These are phyloP conservation scores for Samia ricini DNA, from an alignment of 1,140 invertebrate genomes.

Conservation along the genomic window DNA sequence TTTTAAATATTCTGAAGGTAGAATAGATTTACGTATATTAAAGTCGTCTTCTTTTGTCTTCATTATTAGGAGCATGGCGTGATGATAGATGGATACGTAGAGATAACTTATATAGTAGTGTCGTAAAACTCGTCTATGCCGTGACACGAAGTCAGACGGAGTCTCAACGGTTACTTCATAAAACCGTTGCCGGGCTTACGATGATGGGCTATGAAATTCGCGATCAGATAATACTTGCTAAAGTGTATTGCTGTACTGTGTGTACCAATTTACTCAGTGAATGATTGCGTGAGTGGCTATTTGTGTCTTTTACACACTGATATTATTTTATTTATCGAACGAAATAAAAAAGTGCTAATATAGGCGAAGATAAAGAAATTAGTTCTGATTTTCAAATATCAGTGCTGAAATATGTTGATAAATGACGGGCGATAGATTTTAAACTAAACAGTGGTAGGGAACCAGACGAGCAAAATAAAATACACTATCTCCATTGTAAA, in stretches of 20 bases:
- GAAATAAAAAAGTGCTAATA: too few relatives aligned
- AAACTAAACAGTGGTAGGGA: too few relatives aligned
- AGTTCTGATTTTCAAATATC: too few relatives aligned
- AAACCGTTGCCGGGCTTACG: neutral
- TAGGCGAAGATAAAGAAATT: too few relatives aligned
- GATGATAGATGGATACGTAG: neutral
- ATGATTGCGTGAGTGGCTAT: too few relatives aligned
- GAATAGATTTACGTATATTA: too few relatives aligned
- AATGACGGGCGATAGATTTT: too few relatives aligned
- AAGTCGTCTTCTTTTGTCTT: neutral
- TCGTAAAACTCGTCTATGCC: constrained; percentile 1
- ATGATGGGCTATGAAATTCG: constrained; percentile 1
- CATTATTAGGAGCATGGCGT: neutral
- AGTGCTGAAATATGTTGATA: too few relatives aligned
- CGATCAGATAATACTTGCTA: neutral
- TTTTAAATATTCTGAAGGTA: too few relatives aligned
- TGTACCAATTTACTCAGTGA: neutral
- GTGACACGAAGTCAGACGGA: neutral
- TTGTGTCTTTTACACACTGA: neutral
- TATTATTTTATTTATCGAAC: neutral
- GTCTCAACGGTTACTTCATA: neutral
- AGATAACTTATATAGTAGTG: neutral
- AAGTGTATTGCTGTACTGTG: neutral
- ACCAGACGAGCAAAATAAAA: too few relatives aligned
- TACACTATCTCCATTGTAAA: too few relatives aligned